A percentile compares a stretch with the other conserved stretches of the same genome.
phyloP scores from a whole-genome alignment of 2,888 invertebrate genomes.

The Acheta domesticus region DNA sequence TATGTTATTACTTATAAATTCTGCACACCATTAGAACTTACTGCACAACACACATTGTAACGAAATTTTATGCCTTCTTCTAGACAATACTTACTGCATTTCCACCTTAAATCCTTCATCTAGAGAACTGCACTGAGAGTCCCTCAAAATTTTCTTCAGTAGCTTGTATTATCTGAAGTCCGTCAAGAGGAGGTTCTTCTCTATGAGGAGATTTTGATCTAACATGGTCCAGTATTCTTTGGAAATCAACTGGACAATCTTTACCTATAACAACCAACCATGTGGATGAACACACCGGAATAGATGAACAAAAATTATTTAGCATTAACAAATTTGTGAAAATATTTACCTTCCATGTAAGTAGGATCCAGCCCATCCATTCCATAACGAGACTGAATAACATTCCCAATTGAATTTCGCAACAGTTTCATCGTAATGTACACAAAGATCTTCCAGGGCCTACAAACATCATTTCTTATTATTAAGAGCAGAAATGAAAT shows the following conservation, averaged over 20 bases:
- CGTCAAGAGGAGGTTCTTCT: conserved; percentile 66
- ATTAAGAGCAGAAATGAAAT: not conserved
- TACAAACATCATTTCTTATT: conserved; percentile 45
- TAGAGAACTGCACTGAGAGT: conserved; percentile 50
- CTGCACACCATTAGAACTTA: too few species aligned
- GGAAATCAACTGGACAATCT: conserved; percentile 85
- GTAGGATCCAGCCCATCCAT: conserved; percentile 94
- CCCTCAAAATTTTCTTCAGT: conserved; percentile 47
- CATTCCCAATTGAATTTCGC: conserved; percentile 85
- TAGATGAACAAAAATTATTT: not conserved
- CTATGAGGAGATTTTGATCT: conserved; percentile 67
- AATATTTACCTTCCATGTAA: conserved; percentile 75
- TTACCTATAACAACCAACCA: conserved; percentile 50
- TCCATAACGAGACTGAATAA: conserved; percentile 92
- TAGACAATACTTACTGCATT: conserved; percentile 54
- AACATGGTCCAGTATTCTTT: conserved; percentile 78
- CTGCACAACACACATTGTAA: too few species aligned
- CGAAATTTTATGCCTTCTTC: too few species aligned
- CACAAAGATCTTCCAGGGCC: conserved; percentile 92
- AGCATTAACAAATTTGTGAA: not conserved
- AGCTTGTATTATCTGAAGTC: conserved; percentile 46
- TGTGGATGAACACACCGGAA: not conserved
- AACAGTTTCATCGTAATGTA: conserved; percentile 96
- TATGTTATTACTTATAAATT: too few species aligned
- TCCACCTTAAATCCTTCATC: conserved; percentile 73